A percentile compares a stretch with the other conserved stretches of the same genome.
Conservation (phyloP, 2,888 invertebrate genomes). For the Punctoribates punctum region DNA sequence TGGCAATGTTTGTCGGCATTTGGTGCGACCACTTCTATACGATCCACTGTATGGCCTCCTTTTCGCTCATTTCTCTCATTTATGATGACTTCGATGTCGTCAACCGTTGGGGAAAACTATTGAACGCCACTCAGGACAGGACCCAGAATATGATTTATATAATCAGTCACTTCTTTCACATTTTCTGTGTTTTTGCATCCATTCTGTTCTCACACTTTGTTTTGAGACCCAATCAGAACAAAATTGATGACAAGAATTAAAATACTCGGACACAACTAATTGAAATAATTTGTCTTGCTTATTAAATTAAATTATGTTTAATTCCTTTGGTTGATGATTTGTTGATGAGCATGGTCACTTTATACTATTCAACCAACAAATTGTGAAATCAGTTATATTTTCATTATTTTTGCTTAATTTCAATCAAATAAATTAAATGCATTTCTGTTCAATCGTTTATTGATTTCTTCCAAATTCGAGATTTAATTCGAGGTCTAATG, state of each 20-base stretch:
- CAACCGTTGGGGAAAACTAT: neutral
- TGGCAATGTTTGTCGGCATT: neutral
- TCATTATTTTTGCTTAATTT: no score
- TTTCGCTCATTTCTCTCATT: neutral
- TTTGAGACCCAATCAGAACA: neutral
- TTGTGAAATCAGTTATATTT: no score
- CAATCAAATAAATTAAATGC: no score
- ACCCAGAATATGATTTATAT: neutral
- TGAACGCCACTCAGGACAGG: neutral
- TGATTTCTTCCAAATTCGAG: no score
- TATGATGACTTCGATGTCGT: conserved; percentile 20
- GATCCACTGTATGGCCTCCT: neutral
- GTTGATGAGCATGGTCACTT: no score
- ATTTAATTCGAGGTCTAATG: no score
- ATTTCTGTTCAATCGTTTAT: no score
- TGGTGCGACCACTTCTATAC: neutral
- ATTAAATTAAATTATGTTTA: no score
- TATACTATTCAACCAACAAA: no score
- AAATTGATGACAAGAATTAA: neutral
- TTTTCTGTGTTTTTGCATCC: neutral
- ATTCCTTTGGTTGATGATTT: no score
- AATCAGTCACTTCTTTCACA: neutral
- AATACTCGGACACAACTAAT: no score
- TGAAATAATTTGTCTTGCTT: no score
- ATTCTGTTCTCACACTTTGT: neutral